Conservation (phyloP, 2,113 vertebrate genomes). For the Lipophrys pholis region DNA sequence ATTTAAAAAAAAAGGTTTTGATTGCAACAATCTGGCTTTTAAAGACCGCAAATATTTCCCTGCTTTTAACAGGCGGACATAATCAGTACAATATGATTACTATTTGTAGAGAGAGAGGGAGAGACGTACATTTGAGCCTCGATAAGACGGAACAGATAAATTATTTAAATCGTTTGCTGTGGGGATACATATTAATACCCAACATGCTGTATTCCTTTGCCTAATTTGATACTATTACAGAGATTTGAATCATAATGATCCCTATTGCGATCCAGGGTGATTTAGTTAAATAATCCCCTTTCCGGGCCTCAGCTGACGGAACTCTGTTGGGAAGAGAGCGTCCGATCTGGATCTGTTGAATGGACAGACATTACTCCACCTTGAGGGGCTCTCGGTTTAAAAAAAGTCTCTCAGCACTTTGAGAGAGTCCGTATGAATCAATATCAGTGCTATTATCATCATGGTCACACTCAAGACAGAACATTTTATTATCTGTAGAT, state of each 20-base stretch:
- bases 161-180: conserved; percentile 45
- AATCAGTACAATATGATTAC: conserved; percentile 58
- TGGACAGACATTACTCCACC: conserved; percentile 13
- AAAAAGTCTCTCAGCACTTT: conserved; percentile 17
- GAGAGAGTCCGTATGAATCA: not conserved
- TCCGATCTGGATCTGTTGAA: conserved; percentile 21
- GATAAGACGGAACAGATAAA: conserved; percentile 25
- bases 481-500: too few species aligned
- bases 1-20: conserved; percentile 27
- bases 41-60: conserved; percentile 12
- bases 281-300: conserved; percentile 62
- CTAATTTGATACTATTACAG: conserved; percentile 68
- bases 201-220: conserved; percentile 43
- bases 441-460: too few species aligned
- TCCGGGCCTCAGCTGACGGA: conserved; percentile 34
- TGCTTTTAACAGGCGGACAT: conserved; percentile 31
- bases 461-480: too few species aligned
- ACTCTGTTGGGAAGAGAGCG: conserved; percentile 16
- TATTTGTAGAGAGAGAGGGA: conserved; percentile 32
- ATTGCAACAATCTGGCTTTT: conserved; percentile 41
- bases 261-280: conserved; percentile 51
- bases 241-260: conserved; percentile 65
- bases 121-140: not conserved
- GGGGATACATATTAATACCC: conserved; percentile 60
- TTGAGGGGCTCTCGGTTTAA: conserved; percentile 22